phyloP scores from a whole-genome alignment of 1,140 invertebrate genomes.

The Sitophilus oryzae region DNA sequence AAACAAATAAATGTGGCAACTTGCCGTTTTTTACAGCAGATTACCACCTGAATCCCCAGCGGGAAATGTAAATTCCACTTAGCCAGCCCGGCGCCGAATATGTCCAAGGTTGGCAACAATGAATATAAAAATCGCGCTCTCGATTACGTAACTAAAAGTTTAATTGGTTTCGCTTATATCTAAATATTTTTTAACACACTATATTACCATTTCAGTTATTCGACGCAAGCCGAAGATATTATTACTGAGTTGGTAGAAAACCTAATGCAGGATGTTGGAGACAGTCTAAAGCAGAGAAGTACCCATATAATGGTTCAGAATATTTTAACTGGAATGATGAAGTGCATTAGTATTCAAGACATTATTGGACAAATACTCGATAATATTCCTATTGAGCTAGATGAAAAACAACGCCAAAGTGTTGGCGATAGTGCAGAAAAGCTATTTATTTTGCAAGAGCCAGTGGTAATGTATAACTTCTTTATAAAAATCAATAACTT shows the following conservation, averaged over 20 bases:
- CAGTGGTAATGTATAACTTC: conserved; percentile 10
- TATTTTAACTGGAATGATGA: conserved; percentile 24
- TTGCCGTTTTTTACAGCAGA: too few relatives aligned
- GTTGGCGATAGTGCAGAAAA: conserved; percentile 24
- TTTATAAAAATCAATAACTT: too few relatives aligned
- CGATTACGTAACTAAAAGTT: too few relatives aligned
- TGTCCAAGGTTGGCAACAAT: too few relatives aligned
- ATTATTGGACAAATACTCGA: conserved; percentile 28
- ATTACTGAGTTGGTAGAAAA: conserved; percentile 26
- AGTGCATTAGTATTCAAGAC: conserved; percentile 24
- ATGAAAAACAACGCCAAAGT: conserved; percentile 25
- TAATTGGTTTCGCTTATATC: too few relatives aligned
- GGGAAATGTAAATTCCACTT: too few relatives aligned
- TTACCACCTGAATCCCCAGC: too few relatives aligned
- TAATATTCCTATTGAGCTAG: conserved; percentile 27
- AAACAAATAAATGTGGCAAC: too few relatives aligned
- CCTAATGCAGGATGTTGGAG: conserved; percentile 26
- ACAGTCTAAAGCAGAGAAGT: conserved; percentile 15
- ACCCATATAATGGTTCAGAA: conserved; percentile 20
- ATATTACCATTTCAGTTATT: conserved; percentile 28
- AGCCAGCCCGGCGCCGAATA: too few relatives aligned
- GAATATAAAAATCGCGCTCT: too few relatives aligned
- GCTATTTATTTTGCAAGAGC: conserved; percentile 17
- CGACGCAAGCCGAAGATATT: conserved; percentile 28
- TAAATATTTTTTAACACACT: too few relatives aligned